Evolutionary conservation across 2,888 invertebrate species (phyloP), one percentile per base, ranked within the genome.

Genomic region (Lepas anatifera): DNA sequence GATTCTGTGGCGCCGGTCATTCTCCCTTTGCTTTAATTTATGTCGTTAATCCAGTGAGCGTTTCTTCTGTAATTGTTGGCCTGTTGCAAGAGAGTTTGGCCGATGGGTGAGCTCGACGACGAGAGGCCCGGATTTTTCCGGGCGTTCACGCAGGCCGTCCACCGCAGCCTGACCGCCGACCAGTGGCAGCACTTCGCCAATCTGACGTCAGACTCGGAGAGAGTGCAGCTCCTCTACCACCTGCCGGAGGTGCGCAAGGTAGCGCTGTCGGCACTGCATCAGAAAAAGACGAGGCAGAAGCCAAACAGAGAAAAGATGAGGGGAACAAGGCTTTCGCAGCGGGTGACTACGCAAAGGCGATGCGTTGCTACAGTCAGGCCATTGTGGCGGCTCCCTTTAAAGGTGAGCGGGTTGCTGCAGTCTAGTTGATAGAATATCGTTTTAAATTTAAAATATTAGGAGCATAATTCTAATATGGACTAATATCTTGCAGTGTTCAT

Each of bases 151-250:
- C 82, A 86, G 75, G 81, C 82, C 48, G 80, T 87, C 69, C 83
- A 85, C 75, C 81, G 82, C 76, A 80, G 83, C 52, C 77, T 86
- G 74, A 79, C 82, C 74, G 84, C 84, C 73, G 81, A 84, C 68
- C 84, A 86, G 71, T 83, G 85, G 73, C 86, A 86, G 75, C 84
- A 84, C 75, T 88, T 91, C 77, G 80, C 84, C 50, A 81, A 83
- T 76, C 83, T 87, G 74, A 83, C 84, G 76, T 83, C 82, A 70
- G 87, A 89, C 77, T 81, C 84, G 70, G 86, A 88, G 72, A 85
- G 89, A 71, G 85, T 89, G 71, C 82, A 83, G 71, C 87, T 84
- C 80, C 80, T 86, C 58, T 73, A 73, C 68, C 73, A 72, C 67
- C 70, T 75, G 32, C 73, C 78, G 6, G 76, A 77, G 67, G 75